These are phyloP conservation scores for Metaphire vulgaris DNA, from an alignment of 1,140 invertebrate species.

Conservation along the genomic window DNA sequence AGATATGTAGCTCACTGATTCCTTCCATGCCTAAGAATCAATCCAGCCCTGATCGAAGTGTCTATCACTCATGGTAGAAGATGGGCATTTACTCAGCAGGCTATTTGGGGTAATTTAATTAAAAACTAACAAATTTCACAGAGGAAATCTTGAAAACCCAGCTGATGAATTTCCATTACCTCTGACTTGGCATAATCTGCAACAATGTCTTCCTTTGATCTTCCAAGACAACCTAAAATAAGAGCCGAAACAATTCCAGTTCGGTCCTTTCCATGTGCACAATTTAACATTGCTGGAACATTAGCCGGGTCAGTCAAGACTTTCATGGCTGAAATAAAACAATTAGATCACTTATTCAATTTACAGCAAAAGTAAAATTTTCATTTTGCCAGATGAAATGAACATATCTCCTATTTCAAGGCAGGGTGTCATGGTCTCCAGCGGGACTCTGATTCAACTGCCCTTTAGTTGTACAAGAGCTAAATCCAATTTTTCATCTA, in stretches of 20 bases:
- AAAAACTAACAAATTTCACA: not conserved
- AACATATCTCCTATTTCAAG: not conserved
- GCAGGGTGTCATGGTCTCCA: not conserved
- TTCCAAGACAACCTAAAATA: conserved; percentile 38
- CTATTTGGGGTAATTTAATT: not conserved
- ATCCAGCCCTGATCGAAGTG: no score
- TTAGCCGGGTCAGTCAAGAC: conserved; percentile 36
- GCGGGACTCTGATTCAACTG: not conserved
- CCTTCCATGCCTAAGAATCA: not conserved
- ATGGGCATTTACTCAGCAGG: not conserved
- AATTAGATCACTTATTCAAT: not conserved
- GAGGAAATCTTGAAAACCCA: not conserved
- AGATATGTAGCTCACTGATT: no score
- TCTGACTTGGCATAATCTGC: conserved; percentile 40
- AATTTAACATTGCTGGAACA: conserved; percentile 42
- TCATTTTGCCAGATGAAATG: not conserved
- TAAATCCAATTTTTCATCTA: no score
- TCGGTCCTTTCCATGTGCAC: conserved; percentile 45
- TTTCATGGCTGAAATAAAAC: conserved; percentile 37
- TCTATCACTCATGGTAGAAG: not conserved
- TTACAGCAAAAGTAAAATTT: not conserved
- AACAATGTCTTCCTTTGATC: conserved; percentile 38
- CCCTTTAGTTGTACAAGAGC: not conserved
- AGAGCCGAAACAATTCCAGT: conserved; percentile 45
- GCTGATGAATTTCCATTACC: conserved; percentile 28